A percentile compares a stretch with the other conserved stretches of the same genome.
Evolutionary conservation across 2,113 vertebrate genomes (phyloP).

Genomic region (Hyperopisus bebe): DNA sequence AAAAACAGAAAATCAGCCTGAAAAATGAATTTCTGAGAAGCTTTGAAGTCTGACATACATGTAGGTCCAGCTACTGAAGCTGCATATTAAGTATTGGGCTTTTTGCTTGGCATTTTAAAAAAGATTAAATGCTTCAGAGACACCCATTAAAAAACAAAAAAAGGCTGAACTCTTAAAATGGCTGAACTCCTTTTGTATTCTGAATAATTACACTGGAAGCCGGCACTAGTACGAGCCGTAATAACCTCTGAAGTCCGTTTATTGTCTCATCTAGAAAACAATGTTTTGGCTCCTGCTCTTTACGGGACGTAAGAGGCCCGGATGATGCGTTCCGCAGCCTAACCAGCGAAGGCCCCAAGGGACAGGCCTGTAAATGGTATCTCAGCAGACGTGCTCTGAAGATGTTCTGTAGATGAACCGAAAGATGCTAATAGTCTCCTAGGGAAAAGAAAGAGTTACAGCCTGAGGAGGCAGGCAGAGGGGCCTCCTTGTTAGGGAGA

Average conservation of each 20-base stretch:
- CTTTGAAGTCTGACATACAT: background rate
- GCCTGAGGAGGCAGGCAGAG: background rate
- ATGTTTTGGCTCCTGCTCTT: constrained; percentile 1
- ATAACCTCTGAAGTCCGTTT: constrained; percentile 14
- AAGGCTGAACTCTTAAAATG: constrained; percentile 8
- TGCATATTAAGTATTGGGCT: background rate
- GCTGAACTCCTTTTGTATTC: background rate
- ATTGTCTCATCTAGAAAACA: constrained; percentile 22
- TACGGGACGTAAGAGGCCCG: background rate
- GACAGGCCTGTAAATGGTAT: constrained; percentile 1
- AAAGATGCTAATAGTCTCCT: constrained; percentile 15
- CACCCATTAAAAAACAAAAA: constrained; percentile 7
- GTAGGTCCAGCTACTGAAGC: background rate
- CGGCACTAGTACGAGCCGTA: background rate
- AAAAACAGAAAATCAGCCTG: background rate
- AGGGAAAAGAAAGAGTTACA: background rate
- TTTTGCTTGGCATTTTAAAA: constrained; percentile 14
- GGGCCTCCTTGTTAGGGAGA: background rate
- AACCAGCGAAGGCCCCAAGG: background rate
- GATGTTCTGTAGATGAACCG: constrained; percentile 11
- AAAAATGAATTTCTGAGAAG: background rate
- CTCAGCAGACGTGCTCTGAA: constrained; percentile 15
- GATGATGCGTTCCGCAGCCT: background rate
- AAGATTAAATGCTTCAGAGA: background rate
- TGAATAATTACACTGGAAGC: constrained; percentile 9